Evolutionary conservation across 2,888 invertebrate species (phyloP).

Genomic region (Lochmaea capreae): DNA sequence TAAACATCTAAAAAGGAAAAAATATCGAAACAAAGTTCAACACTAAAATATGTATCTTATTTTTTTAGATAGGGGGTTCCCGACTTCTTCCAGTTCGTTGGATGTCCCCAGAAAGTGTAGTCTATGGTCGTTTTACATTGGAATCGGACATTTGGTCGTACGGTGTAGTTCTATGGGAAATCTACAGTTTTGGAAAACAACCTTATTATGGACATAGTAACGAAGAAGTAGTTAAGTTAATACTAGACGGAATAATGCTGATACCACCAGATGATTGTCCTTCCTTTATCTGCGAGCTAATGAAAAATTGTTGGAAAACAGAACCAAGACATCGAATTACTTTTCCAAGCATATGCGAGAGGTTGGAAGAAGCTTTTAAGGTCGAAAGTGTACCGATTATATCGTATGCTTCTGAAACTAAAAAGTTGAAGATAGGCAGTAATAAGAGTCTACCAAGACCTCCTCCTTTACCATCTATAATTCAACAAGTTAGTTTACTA

Average conservation of each 20-base stretch:
- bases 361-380: constrained; percentile 68
- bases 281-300: constrained; percentile 76
- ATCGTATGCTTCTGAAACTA: constrained; percentile 24
- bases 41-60: not conserved
- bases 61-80: constrained; percentile 77
- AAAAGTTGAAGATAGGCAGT: constrained; percentile 29
- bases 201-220: constrained; percentile 93
- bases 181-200: constrained; percentile 91
- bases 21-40: no score
- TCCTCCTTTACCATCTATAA: constrained; percentile 67
- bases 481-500: constrained; percentile 66
- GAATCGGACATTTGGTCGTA: constrained; percentile 95
- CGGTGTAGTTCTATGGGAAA: constrained; percentile 94
- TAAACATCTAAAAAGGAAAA: not conserved
- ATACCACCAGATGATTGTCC: constrained; percentile 85
- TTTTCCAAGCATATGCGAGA: constrained; percentile 78
- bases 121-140: constrained; percentile 89
- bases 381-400: constrained; percentile 34
- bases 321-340: constrained; percentile 82
- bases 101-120: constrained; percentile 95
- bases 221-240: constrained; percentile 85
- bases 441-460: constrained; percentile 66
- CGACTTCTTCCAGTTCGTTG: constrained; percentile 90
- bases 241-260: constrained; percentile 82
- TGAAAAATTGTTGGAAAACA: constrained; percentile 84